phyloP scores from a whole-genome alignment of 1,140 invertebrate genomes.

The Aphelenchoides avenae region DNA sequence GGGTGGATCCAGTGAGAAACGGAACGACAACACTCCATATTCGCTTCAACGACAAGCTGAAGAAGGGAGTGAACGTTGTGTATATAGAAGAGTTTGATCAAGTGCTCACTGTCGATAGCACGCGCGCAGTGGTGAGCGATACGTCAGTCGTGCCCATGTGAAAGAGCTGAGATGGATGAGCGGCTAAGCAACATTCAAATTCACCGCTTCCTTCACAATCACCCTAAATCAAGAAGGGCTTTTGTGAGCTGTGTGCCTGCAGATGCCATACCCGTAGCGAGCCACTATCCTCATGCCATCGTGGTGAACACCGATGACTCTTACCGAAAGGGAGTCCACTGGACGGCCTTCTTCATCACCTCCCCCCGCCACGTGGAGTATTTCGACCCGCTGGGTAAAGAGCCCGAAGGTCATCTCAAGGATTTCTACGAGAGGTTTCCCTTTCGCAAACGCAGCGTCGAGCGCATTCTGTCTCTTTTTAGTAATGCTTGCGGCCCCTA shows the following conservation, averaged over 20 bases:
- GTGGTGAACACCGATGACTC: constrained; percentile 9
- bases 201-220: not conserved
- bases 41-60: constrained; percentile 2
- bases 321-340: not conserved
- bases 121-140: constrained; percentile 20
- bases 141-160: no score
- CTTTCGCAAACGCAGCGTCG: not conserved
- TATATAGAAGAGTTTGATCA: constrained; percentile 23
- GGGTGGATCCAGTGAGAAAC: constrained; percentile 21
- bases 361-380: not conserved
- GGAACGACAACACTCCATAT: constrained; percentile 16
- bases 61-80: constrained; percentile 9
- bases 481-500: not conserved
- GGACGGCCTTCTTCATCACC: not conserved
- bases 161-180: constrained; percentile 12
- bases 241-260: constrained; percentile 19
- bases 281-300: constrained; percentile 13
- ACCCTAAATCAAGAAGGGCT: not conserved
- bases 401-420: not conserved
- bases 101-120: constrained; percentile 26
- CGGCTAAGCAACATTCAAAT: constrained; percentile 18
- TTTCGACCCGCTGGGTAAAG: not conserved
- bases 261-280: constrained; percentile 7
- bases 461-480: not conserved
- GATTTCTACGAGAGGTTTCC: not conserved